A percentile compares a stretch with the other conserved stretches of the same genome.
Evolutionary conservation across 2,797 vertebrate species (phyloP).

Genomic region (Galaxias olidus): DNA sequence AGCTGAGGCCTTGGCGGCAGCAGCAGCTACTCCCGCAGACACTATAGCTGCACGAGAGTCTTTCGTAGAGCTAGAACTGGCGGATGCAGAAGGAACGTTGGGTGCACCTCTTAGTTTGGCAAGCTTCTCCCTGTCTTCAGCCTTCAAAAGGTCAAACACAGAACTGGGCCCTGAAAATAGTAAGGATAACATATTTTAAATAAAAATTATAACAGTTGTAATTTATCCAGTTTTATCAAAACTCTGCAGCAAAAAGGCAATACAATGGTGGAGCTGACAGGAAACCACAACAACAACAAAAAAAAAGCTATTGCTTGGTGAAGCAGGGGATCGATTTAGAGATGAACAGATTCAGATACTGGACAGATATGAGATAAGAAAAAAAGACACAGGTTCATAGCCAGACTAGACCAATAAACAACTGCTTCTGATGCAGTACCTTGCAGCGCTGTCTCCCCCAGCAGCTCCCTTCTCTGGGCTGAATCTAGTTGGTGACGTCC

Average conservation of each 20-base stretch:
- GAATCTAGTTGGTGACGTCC: conserved; percentile 85
- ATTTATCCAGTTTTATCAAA: too few species aligned
- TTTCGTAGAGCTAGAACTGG: too few species aligned
- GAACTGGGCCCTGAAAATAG: conserved; percentile 81
- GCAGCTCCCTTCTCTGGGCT: conserved; percentile 75
- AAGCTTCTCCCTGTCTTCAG: conserved; percentile 84
- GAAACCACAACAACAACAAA: too few species aligned
- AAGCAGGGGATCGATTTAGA: too few species aligned
- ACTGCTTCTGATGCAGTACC: conserved; percentile 65
- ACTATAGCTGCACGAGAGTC: background rate
- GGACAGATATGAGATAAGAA: too few species aligned
- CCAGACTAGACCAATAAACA: too few species aligned
- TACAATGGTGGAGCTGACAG: conserved; percentile 7
- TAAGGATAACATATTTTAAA: background rate
- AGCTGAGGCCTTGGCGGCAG: conserved; percentile 42
- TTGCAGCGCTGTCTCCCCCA: conserved; percentile 82
- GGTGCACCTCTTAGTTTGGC: conserved; percentile 71
- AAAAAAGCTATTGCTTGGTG: too few species aligned
- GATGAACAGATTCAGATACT: too few species aligned
- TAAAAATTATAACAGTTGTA: too few species aligned
- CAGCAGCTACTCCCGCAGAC: background rate
- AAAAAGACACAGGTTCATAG: background rate
- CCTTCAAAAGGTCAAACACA: conserved; percentile 86
- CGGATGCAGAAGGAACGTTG: too few species aligned
- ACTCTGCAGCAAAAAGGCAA: background rate